Percentiles rank a stretch among this genome's conserved stretches.
These are phyloP conservation scores for Stictocephala bisonia DNA, from an alignment of 2,888 invertebrate genomes.

Conservation along the genomic window DNA sequence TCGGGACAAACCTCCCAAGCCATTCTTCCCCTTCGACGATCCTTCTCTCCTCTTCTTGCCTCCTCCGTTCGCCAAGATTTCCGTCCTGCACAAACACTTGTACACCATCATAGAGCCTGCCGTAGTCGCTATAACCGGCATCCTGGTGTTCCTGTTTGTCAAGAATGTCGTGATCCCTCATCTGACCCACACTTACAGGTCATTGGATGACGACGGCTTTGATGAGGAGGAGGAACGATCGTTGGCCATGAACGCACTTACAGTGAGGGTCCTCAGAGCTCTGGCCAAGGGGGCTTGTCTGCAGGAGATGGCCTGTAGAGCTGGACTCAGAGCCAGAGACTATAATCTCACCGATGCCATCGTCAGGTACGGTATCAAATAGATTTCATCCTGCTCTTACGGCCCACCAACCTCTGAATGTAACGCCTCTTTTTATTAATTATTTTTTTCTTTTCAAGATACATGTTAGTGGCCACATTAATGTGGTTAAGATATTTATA, in stretches of 20 bases:
- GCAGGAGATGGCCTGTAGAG: conserved; percentile 20
- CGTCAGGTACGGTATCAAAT: conserved; percentile 26
- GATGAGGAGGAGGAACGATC: conserved; percentile 3
- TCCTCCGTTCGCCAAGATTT: not conserved
- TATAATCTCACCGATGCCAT: conserved; percentile 2
- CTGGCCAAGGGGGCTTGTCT: conserved; percentile 26
- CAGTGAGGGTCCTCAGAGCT: not conserved
- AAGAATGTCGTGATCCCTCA: conserved; percentile 30
- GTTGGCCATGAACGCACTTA: not conserved
- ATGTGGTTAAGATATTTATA: too few species aligned
- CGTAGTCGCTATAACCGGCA: conserved; percentile 9
- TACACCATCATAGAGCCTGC: conserved; percentile 1
- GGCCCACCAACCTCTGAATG: too few species aligned
- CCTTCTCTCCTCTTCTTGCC: not conserved
- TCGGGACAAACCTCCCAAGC: not conserved
- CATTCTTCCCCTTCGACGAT: not conserved
- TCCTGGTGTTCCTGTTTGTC: conserved; percentile 25
- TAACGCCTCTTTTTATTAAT: too few species aligned
- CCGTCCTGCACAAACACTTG: not conserved
- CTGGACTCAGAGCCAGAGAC: not conserved
- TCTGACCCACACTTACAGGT: too few species aligned
- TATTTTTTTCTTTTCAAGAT: too few species aligned
- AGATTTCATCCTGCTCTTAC: too few species aligned
- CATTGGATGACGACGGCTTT: not conserved
- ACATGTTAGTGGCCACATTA: too few species aligned